Percentiles rank a stretch among this genome's conserved stretches.
phyloP scores from a whole-genome alignment of 2,797 vertebrate genomes.

The Falco peregrinus region DNA sequence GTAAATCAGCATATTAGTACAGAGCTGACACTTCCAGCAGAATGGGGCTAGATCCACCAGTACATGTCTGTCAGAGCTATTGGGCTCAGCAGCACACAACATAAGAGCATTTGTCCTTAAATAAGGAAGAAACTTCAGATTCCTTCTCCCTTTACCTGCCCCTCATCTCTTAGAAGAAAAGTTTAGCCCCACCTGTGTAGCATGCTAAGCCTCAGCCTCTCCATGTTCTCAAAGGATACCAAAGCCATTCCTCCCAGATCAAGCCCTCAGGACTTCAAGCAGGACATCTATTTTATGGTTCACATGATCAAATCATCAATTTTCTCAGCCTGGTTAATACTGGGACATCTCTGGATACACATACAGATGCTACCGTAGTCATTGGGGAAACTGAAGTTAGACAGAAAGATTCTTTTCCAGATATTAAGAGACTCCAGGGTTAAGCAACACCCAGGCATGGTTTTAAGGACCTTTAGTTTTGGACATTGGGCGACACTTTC shows the following conservation, averaged over 20 bases:
- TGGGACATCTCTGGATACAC: neutral
- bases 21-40: neutral
- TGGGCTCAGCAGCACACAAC: neutral
- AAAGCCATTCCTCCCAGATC: neutral
- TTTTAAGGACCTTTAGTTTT: neutral
- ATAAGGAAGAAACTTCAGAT: neutral
- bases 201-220: neutral
- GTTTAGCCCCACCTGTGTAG: neutral
- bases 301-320: neutral
- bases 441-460: neutral
- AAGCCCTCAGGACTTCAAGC: neutral
- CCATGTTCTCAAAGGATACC: neutral
- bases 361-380: neutral
- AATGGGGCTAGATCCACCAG: neutral
- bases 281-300: neutral
- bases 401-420: neutral
- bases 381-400: neutral
- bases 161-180: neutral
- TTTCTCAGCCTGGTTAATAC: neutral
- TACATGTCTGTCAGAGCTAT: neutral
- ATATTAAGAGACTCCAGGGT: neutral
- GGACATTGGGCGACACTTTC: neutral
- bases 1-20: neutral
- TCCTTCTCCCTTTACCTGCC: neutral
- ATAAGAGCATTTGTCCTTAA: neutral